Conservation (phyloP, 2,113 vertebrate species). For the Microcebus murinus region DNA sequence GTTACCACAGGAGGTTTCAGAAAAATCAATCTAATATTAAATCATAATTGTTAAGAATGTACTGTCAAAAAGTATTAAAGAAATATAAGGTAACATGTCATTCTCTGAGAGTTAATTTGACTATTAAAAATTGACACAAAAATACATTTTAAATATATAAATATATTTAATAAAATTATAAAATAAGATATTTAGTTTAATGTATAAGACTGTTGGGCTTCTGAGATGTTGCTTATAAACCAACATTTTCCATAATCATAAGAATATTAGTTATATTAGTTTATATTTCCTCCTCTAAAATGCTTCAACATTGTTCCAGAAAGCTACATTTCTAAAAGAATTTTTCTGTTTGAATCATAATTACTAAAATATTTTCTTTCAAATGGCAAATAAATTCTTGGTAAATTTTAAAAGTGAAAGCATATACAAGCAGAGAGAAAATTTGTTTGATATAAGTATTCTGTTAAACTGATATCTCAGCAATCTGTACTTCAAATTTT, state of each 20-base stretch:
- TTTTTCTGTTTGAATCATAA: background rate
- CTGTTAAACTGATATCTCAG: background rate
- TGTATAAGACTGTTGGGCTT: background rate
- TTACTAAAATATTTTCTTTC: background rate
- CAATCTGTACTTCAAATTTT: no score
- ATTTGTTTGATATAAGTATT: background rate
- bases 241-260: background rate
- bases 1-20: background rate
- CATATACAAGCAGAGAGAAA: background rate
- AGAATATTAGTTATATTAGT: background rate
- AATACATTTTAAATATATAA: background rate
- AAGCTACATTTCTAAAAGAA: background rate
- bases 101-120: background rate
- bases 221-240: background rate
- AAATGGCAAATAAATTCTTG: background rate
- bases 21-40: background rate
- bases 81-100: background rate
- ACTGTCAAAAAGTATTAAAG: background rate
- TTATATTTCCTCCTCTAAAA: background rate
- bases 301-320: background rate
- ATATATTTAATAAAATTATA: background rate
- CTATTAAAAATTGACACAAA: background rate
- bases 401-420: background rate
- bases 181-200: background rate
- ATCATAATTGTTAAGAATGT: background rate